Base-by-base conservation (phyloP, 2,113 vertebrate species). In the Nanorana parkeri region DNA sequence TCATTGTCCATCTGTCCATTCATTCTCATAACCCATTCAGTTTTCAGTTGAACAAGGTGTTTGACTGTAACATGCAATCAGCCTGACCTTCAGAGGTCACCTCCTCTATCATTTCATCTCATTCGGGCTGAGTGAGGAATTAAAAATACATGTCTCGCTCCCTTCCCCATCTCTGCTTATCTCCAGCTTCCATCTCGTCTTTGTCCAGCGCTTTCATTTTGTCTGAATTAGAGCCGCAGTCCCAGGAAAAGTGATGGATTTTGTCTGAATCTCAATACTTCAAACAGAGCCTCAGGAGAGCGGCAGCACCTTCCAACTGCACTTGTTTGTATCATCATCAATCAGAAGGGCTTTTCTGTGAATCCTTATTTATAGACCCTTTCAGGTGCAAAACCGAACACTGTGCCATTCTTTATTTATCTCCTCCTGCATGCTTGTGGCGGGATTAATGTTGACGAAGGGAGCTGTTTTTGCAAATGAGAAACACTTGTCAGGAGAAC, bases 61-160 rank as follows among this genome's bases (percentile, higher is more conserved):
- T 0, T 47, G 74, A 79, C 15, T 68, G 74, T 66, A 54, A 41
- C 68, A 61, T 63, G 47, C 26, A 58, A 75, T 29, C 69, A 47
- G n/a, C 28, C 29, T 86, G 84, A 87, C 88, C 88, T 85, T 85
- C 74, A 77, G 29, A 83, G 69, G 77, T n/a, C 76, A 68, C 71
- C 19, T 36, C 65, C 63, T 13, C 47, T 76, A 51, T 72, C 60
- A 41, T 21, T 83, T 58, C 7, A 15, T 52, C 67, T 78, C 78
- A 32, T 73, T 23, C 51, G 21, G 51, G 58, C 21, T 26, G 73
- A 54, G 52, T 29, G 76, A 54, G 52, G 41, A 67, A 63, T 74
- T 81, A 74, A 61, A 81, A 88, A 84, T 66, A 78, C 52, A 82
- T 78, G n/a, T 47, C 68, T 55, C 51, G 17, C 64, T n/a, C 5